Evolutionary conservation across 2,113 vertebrate species (phyloP).

Genomic region (Hydrochoerus hydrochaeris): DNA sequence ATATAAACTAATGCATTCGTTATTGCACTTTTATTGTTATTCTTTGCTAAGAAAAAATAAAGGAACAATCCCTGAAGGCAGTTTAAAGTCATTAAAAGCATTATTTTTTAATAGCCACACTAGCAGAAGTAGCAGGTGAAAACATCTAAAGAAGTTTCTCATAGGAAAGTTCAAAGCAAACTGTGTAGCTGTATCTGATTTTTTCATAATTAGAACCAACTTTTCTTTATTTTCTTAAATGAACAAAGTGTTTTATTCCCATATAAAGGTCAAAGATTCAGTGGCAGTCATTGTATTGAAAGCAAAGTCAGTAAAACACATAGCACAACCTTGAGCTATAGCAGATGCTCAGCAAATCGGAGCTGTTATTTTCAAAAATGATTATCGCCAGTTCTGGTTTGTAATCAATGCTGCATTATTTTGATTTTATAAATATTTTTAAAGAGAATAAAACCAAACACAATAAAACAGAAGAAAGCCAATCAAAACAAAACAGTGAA

Average conservation of each 20-base stretch:
- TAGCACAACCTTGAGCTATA: neutral
- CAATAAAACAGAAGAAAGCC: too few species aligned
- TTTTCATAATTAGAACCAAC: neutral
- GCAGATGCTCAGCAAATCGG: neutral
- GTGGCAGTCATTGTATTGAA: neutral
- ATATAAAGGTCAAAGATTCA: neutral
- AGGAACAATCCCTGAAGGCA: neutral
- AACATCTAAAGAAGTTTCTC: neutral
- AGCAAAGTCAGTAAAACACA: neutral
- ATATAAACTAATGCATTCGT: neutral
- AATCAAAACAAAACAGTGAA: too few species aligned
- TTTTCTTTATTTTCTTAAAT: neutral
- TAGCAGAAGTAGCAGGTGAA: neutral
- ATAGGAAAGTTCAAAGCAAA: neutral
- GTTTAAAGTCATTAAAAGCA: slow-evolving; percentile 42
- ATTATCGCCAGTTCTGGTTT: neutral
- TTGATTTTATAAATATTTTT: neutral
- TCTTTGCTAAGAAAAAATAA: slow-evolving; percentile 54
- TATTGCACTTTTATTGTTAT: slow-evolving; percentile 48
- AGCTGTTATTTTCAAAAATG: neutral
- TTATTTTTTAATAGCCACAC: slow-evolving; percentile 42
- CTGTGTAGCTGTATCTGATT: neutral
- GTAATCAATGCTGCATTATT: neutral
- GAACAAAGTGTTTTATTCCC: neutral
- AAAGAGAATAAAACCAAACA: too few species aligned